Evolutionary conservation across 2,113 vertebrate species (phyloP).

Genomic region (Dipodomys stephensi): DNA sequence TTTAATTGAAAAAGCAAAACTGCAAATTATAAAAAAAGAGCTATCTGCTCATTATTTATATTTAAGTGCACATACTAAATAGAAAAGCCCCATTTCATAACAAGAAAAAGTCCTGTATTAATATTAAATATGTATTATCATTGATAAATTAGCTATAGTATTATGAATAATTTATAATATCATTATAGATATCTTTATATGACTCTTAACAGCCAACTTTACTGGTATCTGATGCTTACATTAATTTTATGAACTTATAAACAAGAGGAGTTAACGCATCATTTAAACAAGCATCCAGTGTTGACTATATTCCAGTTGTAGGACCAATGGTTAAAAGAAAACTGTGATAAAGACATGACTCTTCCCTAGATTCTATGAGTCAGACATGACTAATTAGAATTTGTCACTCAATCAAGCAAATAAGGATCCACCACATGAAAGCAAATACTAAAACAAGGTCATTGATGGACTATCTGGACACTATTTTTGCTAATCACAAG

Average conservation of each 20-base stretch:
- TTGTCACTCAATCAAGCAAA: slow-evolving; percentile 31
- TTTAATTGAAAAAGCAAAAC: too few species aligned
- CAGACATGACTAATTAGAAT: slow-evolving; percentile 23
- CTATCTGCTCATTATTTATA: not conserved
- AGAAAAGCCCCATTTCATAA: not conserved
- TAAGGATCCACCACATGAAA: not conserved
- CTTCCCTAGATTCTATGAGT: not conserved
- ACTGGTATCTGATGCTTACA: not conserved
- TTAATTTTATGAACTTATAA: not conserved
- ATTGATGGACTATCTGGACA: not conserved
- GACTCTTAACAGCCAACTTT: not conserved
- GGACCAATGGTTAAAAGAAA: not conserved
- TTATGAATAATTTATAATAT: not conserved
- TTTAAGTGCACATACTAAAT: not conserved
- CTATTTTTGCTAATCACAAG: too few species aligned
- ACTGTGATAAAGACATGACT: not conserved
- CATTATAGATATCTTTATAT: not conserved
- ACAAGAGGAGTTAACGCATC: not conserved
- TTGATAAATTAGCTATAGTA: not conserved
- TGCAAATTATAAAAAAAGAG: not conserved
- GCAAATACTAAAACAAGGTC: not conserved
- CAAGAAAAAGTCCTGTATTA: not conserved
- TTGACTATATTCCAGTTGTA: not conserved
- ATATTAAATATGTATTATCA: not conserved
- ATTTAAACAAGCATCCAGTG: not conserved